Percentiles rank a stretch among this genome's conserved stretches.
These are phyloP conservation scores for Diorhabda carinulata DNA, from an alignment of 1,140 invertebrate genomes.

Conservation along the genomic window DNA sequence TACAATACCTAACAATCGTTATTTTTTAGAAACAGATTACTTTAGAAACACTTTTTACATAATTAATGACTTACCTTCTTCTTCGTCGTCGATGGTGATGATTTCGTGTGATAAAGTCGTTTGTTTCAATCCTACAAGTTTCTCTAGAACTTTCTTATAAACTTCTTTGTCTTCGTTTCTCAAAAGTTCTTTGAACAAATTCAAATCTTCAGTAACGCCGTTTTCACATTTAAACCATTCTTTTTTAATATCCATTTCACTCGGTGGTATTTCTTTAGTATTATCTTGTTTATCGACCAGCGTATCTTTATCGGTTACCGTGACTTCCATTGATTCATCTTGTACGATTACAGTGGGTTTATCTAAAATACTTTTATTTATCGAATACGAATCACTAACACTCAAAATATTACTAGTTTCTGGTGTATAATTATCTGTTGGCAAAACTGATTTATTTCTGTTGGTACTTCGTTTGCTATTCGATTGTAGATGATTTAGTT, in stretches of 20 bases:
- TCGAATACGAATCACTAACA: not conserved
- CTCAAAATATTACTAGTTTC: not conserved
- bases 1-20: too few relatives aligned
- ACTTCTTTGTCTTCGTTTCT: not conserved
- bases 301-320: constrained; percentile 4
- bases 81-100: not conserved
- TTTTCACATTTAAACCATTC: not conserved
- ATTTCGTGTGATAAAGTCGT: not conserved
- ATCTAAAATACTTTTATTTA: not conserved
- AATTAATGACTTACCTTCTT: not conserved
- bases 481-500: not conserved
- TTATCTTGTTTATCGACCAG: not conserved
- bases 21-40: too few relatives aligned
- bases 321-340: constrained; percentile 14
- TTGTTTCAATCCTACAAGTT: not conserved
- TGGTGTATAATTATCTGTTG: not conserved
- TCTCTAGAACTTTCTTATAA: constrained; percentile 13
- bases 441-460: not conserved
- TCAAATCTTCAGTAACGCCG: not conserved
- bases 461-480: not conserved
- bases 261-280: not conserved
- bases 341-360: constrained; percentile 4
- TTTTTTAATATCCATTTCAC: not conserved
- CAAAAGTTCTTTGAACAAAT: constrained; percentile 5
- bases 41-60: too few relatives aligned